Base-by-base conservation (phyloP, 2,888 invertebrate species). In the Vesta saturnalis region DNA sequence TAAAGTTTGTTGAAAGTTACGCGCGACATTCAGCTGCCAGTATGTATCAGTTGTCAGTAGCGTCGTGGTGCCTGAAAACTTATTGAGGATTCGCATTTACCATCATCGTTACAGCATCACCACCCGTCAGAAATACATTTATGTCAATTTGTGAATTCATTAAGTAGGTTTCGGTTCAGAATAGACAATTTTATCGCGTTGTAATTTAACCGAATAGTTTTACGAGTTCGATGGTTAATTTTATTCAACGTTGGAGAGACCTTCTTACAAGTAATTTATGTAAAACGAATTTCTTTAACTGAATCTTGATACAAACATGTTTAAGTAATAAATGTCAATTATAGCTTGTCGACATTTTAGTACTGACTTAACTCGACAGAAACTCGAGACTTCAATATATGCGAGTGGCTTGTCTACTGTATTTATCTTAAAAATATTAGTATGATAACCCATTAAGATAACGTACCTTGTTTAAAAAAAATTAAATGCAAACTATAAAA, bases 11-110 rank as follows among this genome's bases (percentile, higher is more conserved):
- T 60, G 66, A 69, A 68, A 65, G 70, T 71, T 69, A 2, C 2
- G 69, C 61, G 67, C 64, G 70, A 70, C 55, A 70, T 67, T 67
- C 75, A 76, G 75, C 76, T 75, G 76, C 72, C 71, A 70, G 67
- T 22, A 6, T 64, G 66, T 64, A 72, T 75, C 75, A 73, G 65
- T 68, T 69, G 71, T 67, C 72, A 70, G 58, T 64, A 66, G 63
- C 77, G 77, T 74, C 76, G 73, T 66, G 72, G 67, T 72, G 75
- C 73, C 71, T 64, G 69, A 60, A 62, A 71, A 67, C 73, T 76
- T 75, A 76, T 74, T 72, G 59, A 59, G 30, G 39, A 52, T 62
- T 30, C 43, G 57, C 63, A 43, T 68, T 69, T 58, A 69, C 58
- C 69, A 66, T 63, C 30, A 10, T 30, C 75, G 74, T 52, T 19